Evolutionary conservation across 2,113 vertebrate species (phyloP), one percentile per base, ranked within the genome.

Genomic region (Loxodonta africana): DNA sequence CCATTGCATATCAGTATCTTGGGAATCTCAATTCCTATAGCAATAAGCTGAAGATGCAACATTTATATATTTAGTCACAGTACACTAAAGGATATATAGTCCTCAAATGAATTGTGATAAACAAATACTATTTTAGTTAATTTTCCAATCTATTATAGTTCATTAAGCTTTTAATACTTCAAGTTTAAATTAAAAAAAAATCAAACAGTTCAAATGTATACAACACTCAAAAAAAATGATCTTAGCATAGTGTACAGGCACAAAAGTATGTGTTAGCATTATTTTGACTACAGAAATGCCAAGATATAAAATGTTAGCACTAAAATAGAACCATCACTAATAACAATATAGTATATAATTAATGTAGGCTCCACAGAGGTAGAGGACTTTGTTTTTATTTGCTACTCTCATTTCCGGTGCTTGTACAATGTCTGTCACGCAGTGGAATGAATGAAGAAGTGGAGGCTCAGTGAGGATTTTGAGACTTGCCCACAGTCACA

Each of bases 151-250:
- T 95, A 81, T 81, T 87, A 65, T n/a, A 95, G 82, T 60, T 97
- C 67, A 93, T 88, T 96, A 92, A 92, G 67, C 73, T 83, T 94
- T 85, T 81, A 95, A 67, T 48, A 95, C 48, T 93, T 97, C 44
- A 82, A 90, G 33, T 78, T 91, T 88, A 96, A 89, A 77, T 74
- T 92, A 0, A 88, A 57, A 57, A 95, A 85, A 95, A 95, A 46
- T 78, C 5, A 91, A 67, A 67, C 48, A 14, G 7, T 80, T 0
- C 83, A 94, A 90, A 83, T 84, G 10, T 37, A 57, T 69, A 84
- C 57, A 90, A 90, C 77, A 90, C 65, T 94, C 83, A 89, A 53
- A 95, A 94, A 95, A 94, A 87, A 93, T 53, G 21, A 71, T 63
- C 41, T 65, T 83, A 83, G 33, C 76, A 96, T 67, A 92, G 11